Evolutionary conservation across 2,888 invertebrate species (phyloP).

Genomic region (Bombylius major): DNA sequence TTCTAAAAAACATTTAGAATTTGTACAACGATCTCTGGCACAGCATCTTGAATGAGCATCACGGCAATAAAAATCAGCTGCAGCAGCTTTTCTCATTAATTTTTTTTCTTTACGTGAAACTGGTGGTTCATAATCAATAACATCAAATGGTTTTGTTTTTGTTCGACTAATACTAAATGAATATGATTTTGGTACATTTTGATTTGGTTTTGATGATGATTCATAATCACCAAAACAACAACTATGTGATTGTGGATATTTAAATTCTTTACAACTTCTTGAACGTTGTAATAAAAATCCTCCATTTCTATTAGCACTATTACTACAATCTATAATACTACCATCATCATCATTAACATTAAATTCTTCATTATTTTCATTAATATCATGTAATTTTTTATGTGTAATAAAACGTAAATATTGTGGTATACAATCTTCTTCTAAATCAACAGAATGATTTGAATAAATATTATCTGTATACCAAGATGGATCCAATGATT

Average conservation of each 20-base stretch:
- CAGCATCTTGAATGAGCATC: constrained; percentile 21
- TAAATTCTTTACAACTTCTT: constrained; percentile 33
- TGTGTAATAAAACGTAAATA: constrained; percentile 25
- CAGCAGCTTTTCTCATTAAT: constrained; percentile 23
- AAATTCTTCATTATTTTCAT: constrained; percentile 29
- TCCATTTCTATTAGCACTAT: no score
- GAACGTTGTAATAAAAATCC: constrained; percentile 24
- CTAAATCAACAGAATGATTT: constrained; percentile 34
- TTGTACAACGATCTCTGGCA: constrained; percentile 32
- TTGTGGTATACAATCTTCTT: constrained; percentile 32
- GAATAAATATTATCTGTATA: constrained; percentile 38
- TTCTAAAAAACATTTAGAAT: constrained; percentile 31
- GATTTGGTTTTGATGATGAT: constrained; percentile 11
- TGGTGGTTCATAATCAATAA: constrained; percentile 34
- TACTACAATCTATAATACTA: neutral
- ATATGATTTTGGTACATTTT: constrained; percentile 33
- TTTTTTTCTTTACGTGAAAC: constrained; percentile 26
- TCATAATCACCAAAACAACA: constrained; percentile 33
- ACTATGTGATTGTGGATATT: constrained; percentile 35
- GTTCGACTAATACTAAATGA: constrained; percentile 28
- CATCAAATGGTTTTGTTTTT: constrained; percentile 35
- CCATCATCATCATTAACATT: constrained; percentile 21
- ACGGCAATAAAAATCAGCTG: constrained; percentile 23
- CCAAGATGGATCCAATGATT: constrained; percentile 34
- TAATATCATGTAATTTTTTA: constrained; percentile 29